These are phyloP conservation scores for Aphelocoma coerulescens DNA, from an alignment of 2,113 vertebrate species.

Conservation along the genomic window DNA sequence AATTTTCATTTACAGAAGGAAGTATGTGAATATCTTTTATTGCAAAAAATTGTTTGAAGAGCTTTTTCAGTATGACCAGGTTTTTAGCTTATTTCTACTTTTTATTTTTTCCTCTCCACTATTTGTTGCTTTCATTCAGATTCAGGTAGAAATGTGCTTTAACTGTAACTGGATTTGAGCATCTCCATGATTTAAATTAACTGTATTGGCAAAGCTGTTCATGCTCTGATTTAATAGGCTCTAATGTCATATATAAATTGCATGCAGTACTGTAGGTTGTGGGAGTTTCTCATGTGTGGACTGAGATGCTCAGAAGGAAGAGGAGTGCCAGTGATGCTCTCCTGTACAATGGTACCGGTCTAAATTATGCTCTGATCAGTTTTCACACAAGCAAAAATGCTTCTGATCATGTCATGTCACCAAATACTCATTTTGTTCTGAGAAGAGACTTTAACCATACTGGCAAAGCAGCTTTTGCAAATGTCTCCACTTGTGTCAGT, in stretches of 20 bases:
- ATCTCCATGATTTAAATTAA: neutral
- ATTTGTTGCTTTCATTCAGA: neutral
- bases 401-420: neutral
- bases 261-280: neutral
- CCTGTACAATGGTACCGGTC: neutral
- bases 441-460: neutral
- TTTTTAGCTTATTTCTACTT: neutral
- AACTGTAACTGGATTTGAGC: neutral
- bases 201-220: neutral
- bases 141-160: neutral
- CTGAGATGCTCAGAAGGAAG: neutral
- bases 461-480: conserved; percentile 11
- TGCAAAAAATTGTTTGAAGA: neutral
- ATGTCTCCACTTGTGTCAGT: neutral
- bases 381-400: neutral
- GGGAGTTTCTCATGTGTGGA: neutral
- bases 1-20: neutral
- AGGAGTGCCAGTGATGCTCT: neutral
- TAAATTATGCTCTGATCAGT: neutral
- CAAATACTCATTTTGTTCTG: neutral
- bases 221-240: neutral
- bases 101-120: neutral
- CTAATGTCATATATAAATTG: neutral
- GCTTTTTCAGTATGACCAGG: neutral
- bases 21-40: neutral